A percentile compares a stretch with the other conserved stretches of the same genome.
Conservation (phyloP, 2,888 invertebrate genomes). For the Rhodophaea formosa region DNA sequence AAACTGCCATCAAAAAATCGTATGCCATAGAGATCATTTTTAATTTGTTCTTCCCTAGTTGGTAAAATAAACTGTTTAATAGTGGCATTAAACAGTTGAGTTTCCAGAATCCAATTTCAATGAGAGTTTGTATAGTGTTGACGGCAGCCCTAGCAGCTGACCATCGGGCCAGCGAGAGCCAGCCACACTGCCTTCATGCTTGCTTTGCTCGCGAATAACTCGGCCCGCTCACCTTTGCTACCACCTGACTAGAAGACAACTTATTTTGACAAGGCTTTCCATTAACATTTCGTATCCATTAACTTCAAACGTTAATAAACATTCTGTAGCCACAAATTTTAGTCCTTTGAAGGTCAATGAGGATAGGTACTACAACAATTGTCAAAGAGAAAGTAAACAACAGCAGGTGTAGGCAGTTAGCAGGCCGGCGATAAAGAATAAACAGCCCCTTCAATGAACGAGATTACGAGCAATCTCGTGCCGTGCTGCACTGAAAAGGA, state of each 20-base stretch:
- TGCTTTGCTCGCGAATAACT: slow-evolving; percentile 35
- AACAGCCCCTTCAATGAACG: slow-evolving; percentile 63
- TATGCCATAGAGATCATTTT: no score
- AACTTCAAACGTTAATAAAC: background rate
- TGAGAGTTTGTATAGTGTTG: no score
- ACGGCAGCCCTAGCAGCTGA: slow-evolving; percentile 15
- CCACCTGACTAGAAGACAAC: slow-evolving; percentile 14
- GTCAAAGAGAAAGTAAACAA: background rate
- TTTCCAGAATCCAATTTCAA: no score
- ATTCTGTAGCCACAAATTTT: background rate
- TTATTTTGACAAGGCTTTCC: slow-evolving; percentile 1
- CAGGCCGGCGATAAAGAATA: slow-evolving; percentile 39
- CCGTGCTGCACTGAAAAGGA: slow-evolving; percentile 67
- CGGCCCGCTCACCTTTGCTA: slow-evolving; percentile 15
- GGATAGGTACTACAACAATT: background rate
- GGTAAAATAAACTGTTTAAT: no score
- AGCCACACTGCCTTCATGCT: slow-evolving; percentile 35
- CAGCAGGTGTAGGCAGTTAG: slow-evolving; percentile 22
- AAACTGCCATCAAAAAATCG: no score
- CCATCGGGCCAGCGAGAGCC: slow-evolving; percentile 16
- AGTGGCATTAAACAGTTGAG: no score
- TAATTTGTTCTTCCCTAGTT: no score
- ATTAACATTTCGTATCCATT: background rate
- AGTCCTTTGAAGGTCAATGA: background rate
- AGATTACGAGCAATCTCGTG: slow-evolving; percentile 64